Percentiles rank a stretch among this genome's conserved stretches.
Conservation (phyloP, 1,140 invertebrate species). For the Drosophila ananassae region DNA sequence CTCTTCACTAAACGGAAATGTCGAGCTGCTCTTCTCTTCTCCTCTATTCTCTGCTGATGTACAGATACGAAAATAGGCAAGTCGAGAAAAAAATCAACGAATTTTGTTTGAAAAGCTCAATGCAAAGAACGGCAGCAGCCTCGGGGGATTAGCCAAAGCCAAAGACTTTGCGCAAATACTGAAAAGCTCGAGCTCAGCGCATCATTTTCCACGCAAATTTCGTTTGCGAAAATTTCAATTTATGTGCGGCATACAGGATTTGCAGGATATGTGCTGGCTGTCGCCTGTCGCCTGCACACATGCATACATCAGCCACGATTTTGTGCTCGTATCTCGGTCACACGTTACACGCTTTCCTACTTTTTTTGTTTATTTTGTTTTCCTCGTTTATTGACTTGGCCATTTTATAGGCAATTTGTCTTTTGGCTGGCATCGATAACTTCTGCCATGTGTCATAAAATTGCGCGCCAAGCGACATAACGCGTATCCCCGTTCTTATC, state of each 20-base stretch:
- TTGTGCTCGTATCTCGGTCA: slow-evolving; percentile 31
- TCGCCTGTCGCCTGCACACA: background rate
- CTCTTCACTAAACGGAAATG: slow-evolving; percentile 29
- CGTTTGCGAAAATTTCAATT: slow-evolving; percentile 54
- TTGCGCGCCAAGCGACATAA: slow-evolving; percentile 29
- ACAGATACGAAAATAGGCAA: slow-evolving; percentile 70
- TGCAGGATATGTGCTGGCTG: slow-evolving; percentile 8
- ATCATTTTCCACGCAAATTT: slow-evolving; percentile 53
- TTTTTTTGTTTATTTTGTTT: slow-evolving; percentile 1
- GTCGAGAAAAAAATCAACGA: slow-evolving; percentile 38
- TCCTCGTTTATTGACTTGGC: slow-evolving; percentile 47
- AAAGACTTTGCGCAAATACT: slow-evolving; percentile 73
- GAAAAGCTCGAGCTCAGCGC: slow-evolving; percentile 74
- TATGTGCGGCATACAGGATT: slow-evolving; percentile 29
- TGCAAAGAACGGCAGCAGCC: slow-evolving; percentile 44
- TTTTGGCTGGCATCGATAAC: slow-evolving; percentile 57
- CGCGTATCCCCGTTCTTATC: slow-evolving; percentile 56
- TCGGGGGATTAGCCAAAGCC: slow-evolving; percentile 62
- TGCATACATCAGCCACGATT: slow-evolving; percentile 10
- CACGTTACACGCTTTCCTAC: slow-evolving; percentile 17
- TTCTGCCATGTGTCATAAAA: slow-evolving; percentile 66
- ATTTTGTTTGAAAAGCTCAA: slow-evolving; percentile 71
- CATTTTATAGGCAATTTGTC: slow-evolving; percentile 71
- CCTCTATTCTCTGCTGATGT: slow-evolving; percentile 24
- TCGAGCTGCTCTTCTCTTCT: slow-evolving; percentile 26